Conservation (phyloP, 2,113 vertebrate genomes). For the Electrona antarctica region DNA sequence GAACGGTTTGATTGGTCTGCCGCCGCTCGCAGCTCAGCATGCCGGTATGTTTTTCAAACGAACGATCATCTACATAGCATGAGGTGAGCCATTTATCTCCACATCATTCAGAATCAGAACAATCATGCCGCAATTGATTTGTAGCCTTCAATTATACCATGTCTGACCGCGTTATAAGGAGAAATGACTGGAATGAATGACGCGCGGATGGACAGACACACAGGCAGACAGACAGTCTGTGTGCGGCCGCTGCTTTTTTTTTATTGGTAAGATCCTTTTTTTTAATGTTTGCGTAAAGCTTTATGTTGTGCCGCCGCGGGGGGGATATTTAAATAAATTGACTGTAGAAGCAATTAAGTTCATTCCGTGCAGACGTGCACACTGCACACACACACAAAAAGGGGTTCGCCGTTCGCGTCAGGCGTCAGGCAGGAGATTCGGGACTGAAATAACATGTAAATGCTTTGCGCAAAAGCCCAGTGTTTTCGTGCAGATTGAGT, state of each 20-base stretch:
- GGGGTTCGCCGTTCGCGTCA: slow-evolving; percentile 13
- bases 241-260: slow-evolving; percentile 3
- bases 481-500: background rate
- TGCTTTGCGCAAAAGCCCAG: slow-evolving; percentile 4
- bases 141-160: slow-evolving; percentile 39
- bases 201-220: slow-evolving; percentile 25
- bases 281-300: slow-evolving; percentile 57
- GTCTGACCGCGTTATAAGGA: slow-evolving; percentile 19
- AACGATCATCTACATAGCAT: slow-evolving; percentile 1
- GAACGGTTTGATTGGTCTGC: slow-evolving; percentile 26
- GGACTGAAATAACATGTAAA: slow-evolving; percentile 40
- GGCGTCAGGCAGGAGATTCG: too few relatives aligned
- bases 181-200: slow-evolving; percentile 49
- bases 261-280: slow-evolving; percentile 37
- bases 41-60: slow-evolving; percentile 54
- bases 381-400: slow-evolving; percentile 35
- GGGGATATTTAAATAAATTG: slow-evolving; percentile 3
- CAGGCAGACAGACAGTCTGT: background rate
- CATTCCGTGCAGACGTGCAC: slow-evolving; percentile 51
- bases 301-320: slow-evolving; percentile 52
- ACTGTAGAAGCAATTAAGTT: background rate
- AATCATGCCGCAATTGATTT: too few relatives aligned
- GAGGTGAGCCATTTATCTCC: slow-evolving; percentile 34
- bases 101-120: background rate
- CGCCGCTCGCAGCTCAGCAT: slow-evolving; percentile 53